Percentiles rank a stretch among this genome's conserved stretches.
phyloP scores from a whole-genome alignment of 2,113 vertebrate species.

The Gopherus flavomarginatus region DNA sequence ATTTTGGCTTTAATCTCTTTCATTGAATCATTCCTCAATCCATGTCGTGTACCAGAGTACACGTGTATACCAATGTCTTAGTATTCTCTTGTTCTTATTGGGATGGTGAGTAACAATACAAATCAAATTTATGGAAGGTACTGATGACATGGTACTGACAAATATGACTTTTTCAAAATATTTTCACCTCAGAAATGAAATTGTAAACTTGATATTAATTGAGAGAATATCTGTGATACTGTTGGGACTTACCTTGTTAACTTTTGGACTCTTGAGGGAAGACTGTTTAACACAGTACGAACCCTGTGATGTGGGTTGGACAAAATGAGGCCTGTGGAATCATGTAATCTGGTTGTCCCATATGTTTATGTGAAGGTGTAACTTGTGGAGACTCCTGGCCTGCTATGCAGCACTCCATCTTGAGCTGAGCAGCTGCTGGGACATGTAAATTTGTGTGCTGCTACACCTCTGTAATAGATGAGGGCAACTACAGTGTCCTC shows the following conservation, averaged over 20 bases:
- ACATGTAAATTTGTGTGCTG: not conserved
- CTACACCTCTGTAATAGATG: accelerated
- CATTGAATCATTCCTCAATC: not conserved
- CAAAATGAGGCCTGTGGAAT: not conserved
- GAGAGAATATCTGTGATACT: not conserved
- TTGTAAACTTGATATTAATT: not conserved
- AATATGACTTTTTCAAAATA: not conserved
- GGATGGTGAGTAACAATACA: not conserved
- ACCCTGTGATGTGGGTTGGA: not conserved
- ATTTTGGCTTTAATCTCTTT: not conserved
- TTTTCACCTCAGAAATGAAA: not conserved
- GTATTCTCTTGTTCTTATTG: not conserved
- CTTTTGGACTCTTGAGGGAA: not conserved
- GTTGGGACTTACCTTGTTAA: not conserved
- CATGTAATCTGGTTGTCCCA: not conserved
- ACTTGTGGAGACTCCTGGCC: not conserved
- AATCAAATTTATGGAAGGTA: not conserved
- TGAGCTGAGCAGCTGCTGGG: not conserved
- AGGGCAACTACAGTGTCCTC: not conserved
- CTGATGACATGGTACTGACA: not conserved
- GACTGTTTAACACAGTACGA: not conserved
- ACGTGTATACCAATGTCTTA: not conserved
- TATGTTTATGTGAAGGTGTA: not conserved
- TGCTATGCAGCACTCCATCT: not conserved
- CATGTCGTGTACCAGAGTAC: not conserved